These are phyloP conservation scores for Globodera ellingtonae DNA, from an alignment of 1,140 invertebrate genomes.

Conservation along the genomic window DNA sequence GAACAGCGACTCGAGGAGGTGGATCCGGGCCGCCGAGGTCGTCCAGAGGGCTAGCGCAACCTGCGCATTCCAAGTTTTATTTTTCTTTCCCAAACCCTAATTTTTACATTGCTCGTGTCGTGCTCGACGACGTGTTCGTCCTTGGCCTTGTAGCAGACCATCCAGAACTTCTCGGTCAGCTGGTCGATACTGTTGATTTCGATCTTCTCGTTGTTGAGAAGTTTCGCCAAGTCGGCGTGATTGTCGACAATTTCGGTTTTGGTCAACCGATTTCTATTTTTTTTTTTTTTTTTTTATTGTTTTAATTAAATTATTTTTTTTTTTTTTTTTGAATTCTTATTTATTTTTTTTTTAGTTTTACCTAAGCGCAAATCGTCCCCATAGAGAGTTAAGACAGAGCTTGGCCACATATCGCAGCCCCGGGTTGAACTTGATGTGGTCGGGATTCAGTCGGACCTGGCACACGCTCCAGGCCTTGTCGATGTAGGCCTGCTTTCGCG, in stretches of 20 bases:
- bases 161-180: not conserved
- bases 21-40: not conserved
- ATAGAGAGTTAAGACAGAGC: not conserved
- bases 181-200: not conserved
- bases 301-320: too few species aligned
- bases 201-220: not conserved
- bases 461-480: too few species aligned
- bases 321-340: too few species aligned
- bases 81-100: accelerated
- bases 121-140: not conserved
- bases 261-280: not conserved
- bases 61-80: too few species aligned
- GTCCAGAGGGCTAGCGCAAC: not conserved
- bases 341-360: too few species aligned
- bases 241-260: not conserved
- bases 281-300: too few species aligned
- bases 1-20: not conserved
- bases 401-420: not conserved
- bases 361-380: not conserved
- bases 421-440: not conserved
- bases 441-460: not conserved
- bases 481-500: too few species aligned
- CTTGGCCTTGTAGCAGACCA: not conserved
- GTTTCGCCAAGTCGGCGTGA: not conserved
- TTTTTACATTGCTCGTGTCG: not conserved